A percentile compares a stretch with the other conserved stretches of the same genome.
Evolutionary conservation across 2,797 vertebrate species (phyloP).

Genomic region (Galaxias olidus): DNA sequence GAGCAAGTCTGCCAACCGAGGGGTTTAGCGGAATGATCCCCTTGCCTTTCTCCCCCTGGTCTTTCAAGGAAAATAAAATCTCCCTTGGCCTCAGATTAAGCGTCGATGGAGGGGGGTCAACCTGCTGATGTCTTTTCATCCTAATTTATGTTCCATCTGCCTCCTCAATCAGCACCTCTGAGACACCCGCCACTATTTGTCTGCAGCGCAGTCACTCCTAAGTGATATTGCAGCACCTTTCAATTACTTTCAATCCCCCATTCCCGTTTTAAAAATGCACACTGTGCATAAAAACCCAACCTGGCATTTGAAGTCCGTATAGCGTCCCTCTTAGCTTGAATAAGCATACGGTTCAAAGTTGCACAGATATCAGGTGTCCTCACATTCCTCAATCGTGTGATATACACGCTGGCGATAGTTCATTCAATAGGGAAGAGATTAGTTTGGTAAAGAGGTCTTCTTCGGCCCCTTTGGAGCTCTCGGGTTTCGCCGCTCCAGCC

Average conservation of each 20-base stretch:
- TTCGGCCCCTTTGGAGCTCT: conserved; percentile 49
- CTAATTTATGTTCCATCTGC: conserved; percentile 79
- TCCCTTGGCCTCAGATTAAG: conserved; percentile 77
- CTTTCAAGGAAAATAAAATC: conserved; percentile 77
- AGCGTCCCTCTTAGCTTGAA: background rate
- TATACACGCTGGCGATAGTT: conserved; percentile 26
- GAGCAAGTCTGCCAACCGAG: conserved; percentile 63
- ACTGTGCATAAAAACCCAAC: conserved; percentile 22
- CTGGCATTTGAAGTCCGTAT: conserved; percentile 9
- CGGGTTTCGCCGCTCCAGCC: conserved; percentile 51
- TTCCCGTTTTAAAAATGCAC: conserved; percentile 21
- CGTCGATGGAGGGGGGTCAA: conserved; percentile 61
- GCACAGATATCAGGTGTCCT: conserved; percentile 48
- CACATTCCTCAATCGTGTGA: conserved; percentile 18
- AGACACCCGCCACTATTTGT: conserved; percentile 67
- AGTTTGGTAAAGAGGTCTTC: conserved; percentile 43
- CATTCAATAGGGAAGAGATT: conserved; percentile 50
- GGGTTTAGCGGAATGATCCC: conserved; percentile 73
- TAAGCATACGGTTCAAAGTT: conserved; percentile 6
- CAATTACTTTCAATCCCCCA: conserved; percentile 41
- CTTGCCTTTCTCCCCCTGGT: conserved; percentile 57
- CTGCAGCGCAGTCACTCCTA: conserved; percentile 42
- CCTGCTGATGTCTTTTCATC: conserved; percentile 74
- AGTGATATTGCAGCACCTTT: conserved; percentile 68
- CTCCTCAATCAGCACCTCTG: conserved; percentile 72